These are phyloP conservation scores for Chrysocyon brachyurus DNA, from an alignment of 2,797 vertebrate species.

Conservation along the genomic window DNA sequence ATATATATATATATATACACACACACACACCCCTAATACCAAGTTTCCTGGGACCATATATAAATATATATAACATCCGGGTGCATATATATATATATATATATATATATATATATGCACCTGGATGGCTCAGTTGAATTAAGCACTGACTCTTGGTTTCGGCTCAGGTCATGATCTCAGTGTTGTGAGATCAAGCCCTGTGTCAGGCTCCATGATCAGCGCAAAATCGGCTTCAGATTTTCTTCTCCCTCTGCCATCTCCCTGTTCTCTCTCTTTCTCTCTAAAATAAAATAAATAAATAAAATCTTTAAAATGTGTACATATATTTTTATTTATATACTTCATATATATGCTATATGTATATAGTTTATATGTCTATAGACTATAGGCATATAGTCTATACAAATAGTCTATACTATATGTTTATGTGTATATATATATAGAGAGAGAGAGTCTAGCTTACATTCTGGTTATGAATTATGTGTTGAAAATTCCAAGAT, in stretches of 20 bases:
- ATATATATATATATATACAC: too few relatives aligned
- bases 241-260: neutral
- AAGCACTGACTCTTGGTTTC: neutral
- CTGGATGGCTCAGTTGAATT: neutral
- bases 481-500: conserved; percentile 40
- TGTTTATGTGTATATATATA: too few relatives aligned
- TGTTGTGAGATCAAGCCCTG: neutral
- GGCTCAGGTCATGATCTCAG: neutral
- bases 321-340: neutral
- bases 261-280: neutral
- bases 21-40: too few relatives aligned
- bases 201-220: neutral
- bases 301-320: neutral
- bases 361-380: neutral
- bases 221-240: neutral
- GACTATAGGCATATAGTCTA: too few relatives aligned
- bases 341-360: neutral
- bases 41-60: too few relatives aligned
- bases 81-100: too few relatives aligned
- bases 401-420: too few relatives aligned
- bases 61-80: too few relatives aligned
- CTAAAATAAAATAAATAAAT: neutral
- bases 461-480: neutral
- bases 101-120: neutral
- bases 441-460: neutral